Conservation (phyloP, 2,113 vertebrate species). For the Pandion haliaetus region DNA sequence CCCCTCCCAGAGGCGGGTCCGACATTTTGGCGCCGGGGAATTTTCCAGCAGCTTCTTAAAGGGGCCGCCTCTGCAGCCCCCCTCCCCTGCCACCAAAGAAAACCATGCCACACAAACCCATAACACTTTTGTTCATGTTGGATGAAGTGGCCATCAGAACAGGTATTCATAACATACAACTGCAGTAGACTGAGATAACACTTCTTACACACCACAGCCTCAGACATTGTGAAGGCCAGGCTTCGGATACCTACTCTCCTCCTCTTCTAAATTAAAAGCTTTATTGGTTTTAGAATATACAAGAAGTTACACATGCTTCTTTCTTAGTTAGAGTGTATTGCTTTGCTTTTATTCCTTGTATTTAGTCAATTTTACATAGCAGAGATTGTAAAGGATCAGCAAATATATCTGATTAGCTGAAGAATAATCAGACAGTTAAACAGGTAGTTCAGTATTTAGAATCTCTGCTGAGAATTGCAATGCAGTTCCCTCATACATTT, state of each 20-base stretch:
- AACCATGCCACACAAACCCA: too few relatives aligned
- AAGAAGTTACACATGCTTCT: neutral
- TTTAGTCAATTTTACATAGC: neutral
- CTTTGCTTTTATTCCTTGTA: neutral
- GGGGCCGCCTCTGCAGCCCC: too few relatives aligned
- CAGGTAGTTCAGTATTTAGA: neutral
- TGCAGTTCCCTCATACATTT: neutral
- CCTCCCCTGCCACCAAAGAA: too few relatives aligned
- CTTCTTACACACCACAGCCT: neutral
- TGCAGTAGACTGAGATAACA: accelerated
- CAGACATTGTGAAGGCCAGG: neutral
- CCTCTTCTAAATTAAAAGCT: neutral
- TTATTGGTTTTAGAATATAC: neutral
- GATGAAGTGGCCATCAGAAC: neutral
- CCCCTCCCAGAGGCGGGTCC: too few relatives aligned
- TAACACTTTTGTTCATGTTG: neutral
- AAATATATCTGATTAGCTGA: neutral
- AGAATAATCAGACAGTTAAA: neutral
- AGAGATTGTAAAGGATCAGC: neutral
- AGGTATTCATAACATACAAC: neutral
- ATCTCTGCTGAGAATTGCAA: neutral
- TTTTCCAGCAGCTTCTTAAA: too few relatives aligned
- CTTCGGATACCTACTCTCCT: neutral
- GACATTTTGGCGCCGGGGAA: too few relatives aligned
- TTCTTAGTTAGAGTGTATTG: neutral